Base-by-base conservation (phyloP, 2,888 invertebrate species). In the Orthonychiurus folsomi region DNA sequence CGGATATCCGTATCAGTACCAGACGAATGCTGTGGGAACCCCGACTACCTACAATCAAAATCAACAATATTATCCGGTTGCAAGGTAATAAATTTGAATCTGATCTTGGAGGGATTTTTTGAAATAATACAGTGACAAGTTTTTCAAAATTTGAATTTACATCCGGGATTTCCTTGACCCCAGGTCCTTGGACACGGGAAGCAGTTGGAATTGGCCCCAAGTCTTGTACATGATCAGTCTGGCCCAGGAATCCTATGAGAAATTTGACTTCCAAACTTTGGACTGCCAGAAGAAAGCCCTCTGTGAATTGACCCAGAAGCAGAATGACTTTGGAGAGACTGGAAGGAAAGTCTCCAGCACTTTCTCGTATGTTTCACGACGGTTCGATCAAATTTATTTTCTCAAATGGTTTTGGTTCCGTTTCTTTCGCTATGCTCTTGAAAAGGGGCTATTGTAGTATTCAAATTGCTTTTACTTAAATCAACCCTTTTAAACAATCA, bases 281-380 rank as follows among this genome's bases (percentile, higher is more conserved):
- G 69, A 73, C 59, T 73, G 73, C 52, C 73, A 73, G 65, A 73
- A 73, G 69, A 69, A 70, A 57, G 67, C 69, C 37, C 64, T 73
- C 2, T 73, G 73, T 54, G 73, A 73, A 61, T 52, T 73, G 28
- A 63, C 67, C 28, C 71, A 73, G 52, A 70, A 70, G 63, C 67
- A 69, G 21, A 64, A 56, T 21, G 68, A 68, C 24, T 70, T 69
- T 61, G 73, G 70, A 56, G 73, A 73, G 61, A 71, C 73, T 61
- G 73, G 73, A 67, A 62, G 73, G 9, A 73, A 73, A 61, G 65
- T 73, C 60, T 62, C 69, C 57, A 64, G 64, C 67, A 63, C 67
- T 58, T 70, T 71, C 63, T 66, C 63, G 63, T 67, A 63, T 12
- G 59, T 60, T 27, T 18, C 58, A 9, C 53, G 21, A 57, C 56